phyloP scores from a whole-genome alignment of 2,888 invertebrate genomes.

The Hirudinaria manillensis region DNA sequence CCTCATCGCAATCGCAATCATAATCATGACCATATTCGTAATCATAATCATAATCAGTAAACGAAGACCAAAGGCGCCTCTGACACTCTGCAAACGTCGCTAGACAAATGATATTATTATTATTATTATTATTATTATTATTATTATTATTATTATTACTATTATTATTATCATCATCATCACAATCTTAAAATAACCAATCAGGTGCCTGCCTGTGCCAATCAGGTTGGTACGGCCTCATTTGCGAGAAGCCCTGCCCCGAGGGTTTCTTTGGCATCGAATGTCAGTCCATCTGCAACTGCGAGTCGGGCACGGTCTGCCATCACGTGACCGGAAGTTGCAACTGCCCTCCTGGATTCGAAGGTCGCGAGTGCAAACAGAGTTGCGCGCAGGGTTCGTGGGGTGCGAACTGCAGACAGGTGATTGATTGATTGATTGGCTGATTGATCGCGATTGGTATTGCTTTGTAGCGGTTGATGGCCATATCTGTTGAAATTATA shows the following conservation, averaged over 20 bases:
- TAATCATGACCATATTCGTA: too few species aligned
- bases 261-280: conserved; percentile 58
- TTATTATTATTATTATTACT: too few species aligned
- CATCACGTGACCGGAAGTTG: conserved; percentile 68
- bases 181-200: not conserved
- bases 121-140: too few species aligned
- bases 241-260: conserved; percentile 35
- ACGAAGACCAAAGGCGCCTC: too few species aligned
- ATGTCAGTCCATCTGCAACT: conserved; percentile 58
- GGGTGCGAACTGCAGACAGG: conserved; percentile 34
- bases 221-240: conserved; percentile 36
- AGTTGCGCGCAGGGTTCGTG: conserved; percentile 45
- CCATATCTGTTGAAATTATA: not conserved
- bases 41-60: too few species aligned
- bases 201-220: conserved; percentile 37
- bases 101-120: too few species aligned
- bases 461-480: too few species aligned
- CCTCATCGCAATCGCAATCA: too few species aligned
- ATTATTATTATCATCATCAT: too few species aligned
- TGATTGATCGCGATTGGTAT: conserved; percentile 1
- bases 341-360: conserved; percentile 55
- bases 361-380: conserved; percentile 45
- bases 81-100: too few species aligned
- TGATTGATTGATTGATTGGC: conserved; percentile 14
- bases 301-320: conserved; percentile 52